Percentiles rank a stretch among this genome's conserved stretches.
Conservation (phyloP, 2,113 vertebrate genomes). For the Atrichornis clamosus region DNA sequence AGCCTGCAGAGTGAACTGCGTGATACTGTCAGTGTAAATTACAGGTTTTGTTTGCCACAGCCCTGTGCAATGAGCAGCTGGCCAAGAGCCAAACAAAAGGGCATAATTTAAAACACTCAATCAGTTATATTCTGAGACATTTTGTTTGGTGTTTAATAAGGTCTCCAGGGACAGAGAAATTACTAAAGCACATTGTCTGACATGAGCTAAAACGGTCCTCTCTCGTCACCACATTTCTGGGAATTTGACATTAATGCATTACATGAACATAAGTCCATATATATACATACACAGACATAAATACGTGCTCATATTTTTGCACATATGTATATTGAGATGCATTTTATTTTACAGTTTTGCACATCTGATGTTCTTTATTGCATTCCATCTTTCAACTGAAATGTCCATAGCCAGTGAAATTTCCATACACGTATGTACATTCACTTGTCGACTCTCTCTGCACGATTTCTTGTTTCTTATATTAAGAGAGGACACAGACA, state of each 20-base stretch:
- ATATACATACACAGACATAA: not conserved
- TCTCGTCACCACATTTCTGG: constrained; percentile 56
- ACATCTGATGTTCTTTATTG: not conserved
- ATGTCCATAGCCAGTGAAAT: not conserved
- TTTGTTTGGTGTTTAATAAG: constrained; percentile 76
- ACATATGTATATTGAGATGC: not conserved
- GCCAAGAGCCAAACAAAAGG: constrained; percentile 64
- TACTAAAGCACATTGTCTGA: constrained; percentile 74
- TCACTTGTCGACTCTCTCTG: not conserved
- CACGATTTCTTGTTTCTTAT: not conserved
- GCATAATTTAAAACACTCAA: constrained; percentile 74
- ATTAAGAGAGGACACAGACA: not conserved
- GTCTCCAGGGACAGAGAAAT: constrained; percentile 73
- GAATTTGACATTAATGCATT: constrained; percentile 59
- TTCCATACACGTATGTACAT: not conserved
- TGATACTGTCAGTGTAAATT: constrained; percentile 74
- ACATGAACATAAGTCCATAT: not conserved
- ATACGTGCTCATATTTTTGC: not conserved
- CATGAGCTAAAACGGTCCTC: constrained; percentile 67
- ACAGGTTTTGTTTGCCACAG: constrained; percentile 52
- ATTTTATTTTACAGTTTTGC: constrained; percentile 35
- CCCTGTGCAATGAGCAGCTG: constrained; percentile 49
- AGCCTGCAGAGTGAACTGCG: constrained; percentile 58
- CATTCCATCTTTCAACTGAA: not conserved
- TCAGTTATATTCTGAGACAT: constrained; percentile 69